These are phyloP conservation scores for Vanacampus margaritifer DNA, from an alignment of 2,113 vertebrate species.

Conservation along the genomic window DNA sequence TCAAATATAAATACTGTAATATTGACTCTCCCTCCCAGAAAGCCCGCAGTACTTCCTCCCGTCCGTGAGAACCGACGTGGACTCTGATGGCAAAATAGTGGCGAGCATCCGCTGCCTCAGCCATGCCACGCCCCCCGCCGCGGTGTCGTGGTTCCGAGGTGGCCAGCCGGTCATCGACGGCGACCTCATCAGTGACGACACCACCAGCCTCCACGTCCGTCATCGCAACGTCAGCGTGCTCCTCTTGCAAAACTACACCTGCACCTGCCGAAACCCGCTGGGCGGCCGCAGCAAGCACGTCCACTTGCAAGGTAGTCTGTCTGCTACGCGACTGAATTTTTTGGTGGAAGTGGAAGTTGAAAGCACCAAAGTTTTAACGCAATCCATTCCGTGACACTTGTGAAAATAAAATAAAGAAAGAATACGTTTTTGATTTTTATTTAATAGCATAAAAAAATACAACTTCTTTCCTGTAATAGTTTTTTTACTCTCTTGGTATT, in stretches of 20 bases:
- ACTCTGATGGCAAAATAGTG: conserved; percentile 44
- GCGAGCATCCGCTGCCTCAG: conserved; percentile 56
- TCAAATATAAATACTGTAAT: no score
- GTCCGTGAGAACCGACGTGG: conserved; percentile 27
- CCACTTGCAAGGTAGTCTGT: conserved; percentile 53
- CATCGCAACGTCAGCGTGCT: conserved; percentile 44
- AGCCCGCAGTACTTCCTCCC: conserved; percentile 49
- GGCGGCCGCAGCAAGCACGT: conserved; percentile 31
- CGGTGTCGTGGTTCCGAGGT: conserved; percentile 58
- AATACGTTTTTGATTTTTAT: no score
- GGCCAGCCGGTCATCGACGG: conserved; percentile 18
- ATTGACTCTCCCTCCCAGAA: conserved; percentile 27
- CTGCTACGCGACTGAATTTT: neutral
- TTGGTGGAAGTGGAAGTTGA: no score
- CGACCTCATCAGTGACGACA: conserved; percentile 54
- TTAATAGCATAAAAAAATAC: no score
- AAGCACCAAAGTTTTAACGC: no score
- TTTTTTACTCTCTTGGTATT: no score
- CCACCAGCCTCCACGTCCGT: conserved; percentile 40
- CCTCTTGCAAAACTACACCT: conserved; percentile 48
- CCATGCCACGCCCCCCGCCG: conserved; percentile 43
- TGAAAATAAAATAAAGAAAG: no score
- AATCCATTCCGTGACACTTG: no score
- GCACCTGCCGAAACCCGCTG: conserved; percentile 56
- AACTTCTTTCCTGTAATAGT: no score